Evolutionary conservation across 2,888 invertebrate genomes (phyloP), one percentile per base, ranked within the genome.

Genomic region (Tiliacea citrago): DNA sequence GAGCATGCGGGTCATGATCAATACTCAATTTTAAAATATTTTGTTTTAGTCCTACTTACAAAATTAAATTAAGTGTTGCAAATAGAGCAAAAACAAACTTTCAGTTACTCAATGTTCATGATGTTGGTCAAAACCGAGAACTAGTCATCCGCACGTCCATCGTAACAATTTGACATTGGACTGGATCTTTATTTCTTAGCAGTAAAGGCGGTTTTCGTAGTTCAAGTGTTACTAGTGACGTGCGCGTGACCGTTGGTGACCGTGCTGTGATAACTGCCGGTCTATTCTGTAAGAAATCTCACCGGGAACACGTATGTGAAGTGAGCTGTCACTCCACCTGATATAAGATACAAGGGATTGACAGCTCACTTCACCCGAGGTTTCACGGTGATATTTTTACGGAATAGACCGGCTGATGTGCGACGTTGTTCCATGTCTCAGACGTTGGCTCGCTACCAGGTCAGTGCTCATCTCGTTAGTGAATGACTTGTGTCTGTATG

Each of bases 361-460:
- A 8, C 42, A 42, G 42, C 42, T 42, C 42, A 1, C 42, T 9
- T 42, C 42, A 42, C 9, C 42, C 9, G 9, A 8, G 9, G 8
- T 8, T 42, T 42, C 42, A 42, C 42, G 1, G 42, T 42, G 42
- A 42, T 21, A 61, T n/a, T 13, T 39, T n/a, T 61, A 61, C 39
- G 35, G 60, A 39, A 61, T 13, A 61, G 39, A 13, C 39, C 39
- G 21, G 39, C 60, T 73, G 75, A 73, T 78, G 68, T 73, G 62
- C 73, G 49, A 10, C 70, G 65, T 91, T 92, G 90, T 95, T 95
- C 87, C 95, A 95, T 94, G 95, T 90, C 91, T 93, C 88, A 96
- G 95, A 94, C 94, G 75, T 86, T 95, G 94, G 95, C 94, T 72
- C 93, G 95, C 75, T 95, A 95, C 85, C 95, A 96, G 95, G 95